Base-by-base conservation (phyloP, 2,888 invertebrate species). In the Diarsia rubi region DNA sequence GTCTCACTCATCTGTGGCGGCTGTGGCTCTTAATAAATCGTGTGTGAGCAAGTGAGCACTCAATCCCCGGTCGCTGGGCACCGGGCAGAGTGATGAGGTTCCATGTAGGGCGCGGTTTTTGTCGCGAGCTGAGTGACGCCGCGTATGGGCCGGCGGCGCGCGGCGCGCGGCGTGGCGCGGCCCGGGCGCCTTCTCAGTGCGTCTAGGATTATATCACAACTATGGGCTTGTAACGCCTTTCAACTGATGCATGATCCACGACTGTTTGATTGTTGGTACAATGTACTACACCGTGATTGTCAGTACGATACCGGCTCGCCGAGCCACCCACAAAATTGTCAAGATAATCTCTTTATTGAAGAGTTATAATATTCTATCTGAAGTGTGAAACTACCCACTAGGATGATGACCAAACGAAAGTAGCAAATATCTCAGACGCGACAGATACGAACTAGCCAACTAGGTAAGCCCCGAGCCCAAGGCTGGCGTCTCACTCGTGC, bases 361-460 rank as follows among this genome's bases (percentile, higher is more conserved):
- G 2, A 3, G 12, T 52, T 52, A 52, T 4, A 52, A 52, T 12
- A 52, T n/a, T 52, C 11, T n/a, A n/a, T 49, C n/a, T 21, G 21
- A 21, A 47, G 2, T 65, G 47, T 45, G 27, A 65, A 52, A 37
- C 27, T 31, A 21, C 4, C 27, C 65, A 14, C 21, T 14, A 31
- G 47, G n/a, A n/a, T 16, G 16, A 52, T 19, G n/a, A 37, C 37
- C 37, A n/a, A n/a, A n/a, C n/a, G 37, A 37, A 37, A 37, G 45
- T 64, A 16, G 42, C 24, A 67, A 12, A 21, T 27, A 12, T 16
- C 37, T 24, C 24, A 24, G 6, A 24, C 12, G 21, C 45, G 3
- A 27, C 21, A 42, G 37, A 47, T 72, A 57, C 11, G n/a, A 73
- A 52, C 16, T 37, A 47, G 47, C 37, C 73, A 19, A n/a, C n/a